Base-by-base conservation (phyloP, 2,888 invertebrate species). In the Athalia cordata region DNA sequence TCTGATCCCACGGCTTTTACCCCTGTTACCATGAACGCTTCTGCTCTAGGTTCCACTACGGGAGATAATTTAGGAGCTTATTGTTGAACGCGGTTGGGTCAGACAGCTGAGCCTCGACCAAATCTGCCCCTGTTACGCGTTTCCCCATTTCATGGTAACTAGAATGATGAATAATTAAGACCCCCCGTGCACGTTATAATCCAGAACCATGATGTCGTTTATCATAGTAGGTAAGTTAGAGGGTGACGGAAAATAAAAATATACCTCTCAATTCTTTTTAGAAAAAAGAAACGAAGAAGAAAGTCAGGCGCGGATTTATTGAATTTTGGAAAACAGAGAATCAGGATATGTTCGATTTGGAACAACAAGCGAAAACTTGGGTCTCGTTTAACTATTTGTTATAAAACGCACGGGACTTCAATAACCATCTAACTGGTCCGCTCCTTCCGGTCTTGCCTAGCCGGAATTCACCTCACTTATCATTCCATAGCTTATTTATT, bases 281-380 rank as follows among this genome's bases (percentile, higher is more conserved):
- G 29, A 29, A 29, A 29, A 29, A 29, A n/a, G n/a, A 29, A 29
- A 29, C 29, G 2, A 29, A 29, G 29, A 29, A 29, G 0, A 29
- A 29, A 29, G 29, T 29, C 29, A 29, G 29, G 29, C 29, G 29
- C 29, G 29, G 29, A 29, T 1, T 1, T 29, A 29, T 29, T 29
- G 29, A 29, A 29, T 29, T 29, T 29, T 29, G 29, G 29, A 29
- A 29, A 29, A 0, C 29, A 29, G 29, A 29, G 2, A 29, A 29
- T 29, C 29, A 2, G 29, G 29, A 29, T 29, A 29, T 29, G 29
- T 29, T 29, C 29, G 29, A 29, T 29, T 29, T 75, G 75, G 62
- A 15, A 50, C 15, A 75, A 75, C 52, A 75, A 62, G 75, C 62
- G 62, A 75, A 75, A 75, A 75, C 13, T 72, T 72, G 47, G 29